Conservation (phyloP, 2,888 invertebrate species). For the Thysanoteuthis rhombus region DNA sequence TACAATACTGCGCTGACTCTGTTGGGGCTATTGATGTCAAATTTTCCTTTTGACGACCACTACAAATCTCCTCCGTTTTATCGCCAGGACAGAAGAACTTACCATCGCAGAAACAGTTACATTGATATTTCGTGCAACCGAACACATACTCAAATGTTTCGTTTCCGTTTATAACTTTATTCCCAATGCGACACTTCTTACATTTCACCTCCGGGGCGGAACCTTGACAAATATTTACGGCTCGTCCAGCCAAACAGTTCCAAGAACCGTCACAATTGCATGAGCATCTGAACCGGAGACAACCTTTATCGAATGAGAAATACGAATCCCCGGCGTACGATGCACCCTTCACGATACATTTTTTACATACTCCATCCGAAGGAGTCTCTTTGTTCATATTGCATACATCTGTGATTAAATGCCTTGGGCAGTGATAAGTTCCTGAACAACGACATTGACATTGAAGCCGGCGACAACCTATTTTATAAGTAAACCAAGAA, state of each 20-base stretch:
- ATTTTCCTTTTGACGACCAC: not conserved
- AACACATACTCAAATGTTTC: slow-evolving; percentile 24
- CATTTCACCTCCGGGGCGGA: not conserved
- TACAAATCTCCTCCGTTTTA: not conserved
- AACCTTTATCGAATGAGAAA: slow-evolving; percentile 48
- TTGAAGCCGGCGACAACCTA: slow-evolving; percentile 51
- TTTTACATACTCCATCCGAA: not conserved
- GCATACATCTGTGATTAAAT: slow-evolving; percentile 30
- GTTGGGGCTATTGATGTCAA: not conserved
- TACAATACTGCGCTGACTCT: not conserved
- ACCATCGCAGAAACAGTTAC: slow-evolving; percentile 21
- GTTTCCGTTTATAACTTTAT: not conserved
- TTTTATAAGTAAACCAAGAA: slow-evolving; percentile 44
- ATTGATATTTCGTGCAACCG: slow-evolving; percentile 15
- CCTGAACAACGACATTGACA: slow-evolving; percentile 57
- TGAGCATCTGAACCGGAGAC: slow-evolving; percentile 49
- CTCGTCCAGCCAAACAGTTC: slow-evolving; percentile 47
- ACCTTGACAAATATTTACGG: slow-evolving; percentile 43
- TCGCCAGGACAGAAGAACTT: slow-evolving; percentile 30
- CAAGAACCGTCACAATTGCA: slow-evolving; percentile 57
- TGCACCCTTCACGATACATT: not conserved
- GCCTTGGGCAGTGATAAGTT: slow-evolving; percentile 50
- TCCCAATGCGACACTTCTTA: not conserved
- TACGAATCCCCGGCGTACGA: slow-evolving; percentile 41
- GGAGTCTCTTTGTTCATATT: not conserved